A percentile compares a stretch with the other conserved stretches of the same genome.
These are phyloP conservation scores for Suricata suricatta DNA, from an alignment of 2,113 vertebrate genomes.

Conservation along the genomic window DNA sequence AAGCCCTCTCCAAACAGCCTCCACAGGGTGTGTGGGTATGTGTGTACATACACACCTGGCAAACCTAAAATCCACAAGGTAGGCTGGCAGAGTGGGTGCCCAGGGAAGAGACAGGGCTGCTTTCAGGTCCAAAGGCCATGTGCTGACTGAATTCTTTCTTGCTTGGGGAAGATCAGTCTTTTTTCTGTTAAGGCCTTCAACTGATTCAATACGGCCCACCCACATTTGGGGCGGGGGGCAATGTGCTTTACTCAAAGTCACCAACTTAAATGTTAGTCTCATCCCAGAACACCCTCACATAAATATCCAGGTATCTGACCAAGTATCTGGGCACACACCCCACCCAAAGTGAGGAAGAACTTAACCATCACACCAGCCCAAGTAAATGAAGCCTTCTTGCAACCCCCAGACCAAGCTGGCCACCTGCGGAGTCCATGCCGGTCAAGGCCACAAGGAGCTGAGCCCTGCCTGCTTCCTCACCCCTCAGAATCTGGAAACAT, in stretches of 20 bases:
- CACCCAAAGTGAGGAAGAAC: background rate
- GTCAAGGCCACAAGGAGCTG: background rate
- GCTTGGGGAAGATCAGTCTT: background rate
- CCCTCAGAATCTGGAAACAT: background rate
- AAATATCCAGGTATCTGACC: background rate
- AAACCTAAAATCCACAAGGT: background rate
- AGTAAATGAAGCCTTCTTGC: background rate
- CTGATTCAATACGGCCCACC: background rate
- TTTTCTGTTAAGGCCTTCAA: background rate
- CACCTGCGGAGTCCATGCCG: background rate
- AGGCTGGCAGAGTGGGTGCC: background rate
- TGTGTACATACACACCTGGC: accelerated
- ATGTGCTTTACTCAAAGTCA: background rate
- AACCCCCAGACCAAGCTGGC: background rate
- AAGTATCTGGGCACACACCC: background rate
- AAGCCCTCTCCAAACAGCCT: background rate
- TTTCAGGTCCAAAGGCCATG: background rate
- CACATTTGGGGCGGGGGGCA: background rate
- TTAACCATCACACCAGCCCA: background rate
- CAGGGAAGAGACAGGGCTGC: background rate
- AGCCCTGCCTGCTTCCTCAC: background rate
- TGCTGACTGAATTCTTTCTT: background rate
- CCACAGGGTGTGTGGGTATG: background rate
- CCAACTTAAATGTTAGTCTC: background rate
- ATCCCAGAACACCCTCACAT: background rate